phyloP scores from a whole-genome alignment of 2,113 vertebrate species.

The Coryphaenoides rupestris region DNA sequence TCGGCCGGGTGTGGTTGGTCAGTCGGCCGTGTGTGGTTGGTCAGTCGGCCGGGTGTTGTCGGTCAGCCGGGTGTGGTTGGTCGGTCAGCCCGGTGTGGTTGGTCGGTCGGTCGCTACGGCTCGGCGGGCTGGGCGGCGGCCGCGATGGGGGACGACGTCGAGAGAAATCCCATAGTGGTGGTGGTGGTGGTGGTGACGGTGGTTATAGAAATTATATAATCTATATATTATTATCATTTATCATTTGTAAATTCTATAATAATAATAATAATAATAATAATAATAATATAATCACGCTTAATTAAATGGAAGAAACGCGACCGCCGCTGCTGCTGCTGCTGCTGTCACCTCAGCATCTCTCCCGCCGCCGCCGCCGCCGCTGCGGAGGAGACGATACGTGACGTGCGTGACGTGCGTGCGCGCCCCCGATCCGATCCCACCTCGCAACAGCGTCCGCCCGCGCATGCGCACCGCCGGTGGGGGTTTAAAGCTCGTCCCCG shows the following conservation, averaged over 20 bases:
- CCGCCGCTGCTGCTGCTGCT: too few species aligned
- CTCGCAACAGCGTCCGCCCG: slow-evolving; percentile 73
- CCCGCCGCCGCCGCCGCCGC: slow-evolving; percentile 47
- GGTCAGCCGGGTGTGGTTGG: too few species aligned
- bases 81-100: slow-evolving; percentile 77
- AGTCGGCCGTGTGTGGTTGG: too few species aligned
- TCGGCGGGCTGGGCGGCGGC: slow-evolving; percentile 46
- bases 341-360: slow-evolving; percentile 74
- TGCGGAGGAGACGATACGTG: slow-evolving; percentile 78
- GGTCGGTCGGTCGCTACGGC: too few species aligned
- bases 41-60: too few species aligned
- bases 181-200: slow-evolving; percentile 12
- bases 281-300: too few species aligned
- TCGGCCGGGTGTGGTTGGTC: too few species aligned
- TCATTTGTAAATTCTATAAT: too few species aligned
- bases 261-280: too few species aligned
- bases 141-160: slow-evolving; percentile 22
- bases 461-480: not conserved
- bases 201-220: too few species aligned
- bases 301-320: too few species aligned
- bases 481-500: slow-evolving; percentile 44
- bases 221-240: too few species aligned
- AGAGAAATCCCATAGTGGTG: slow-evolving; percentile 46
- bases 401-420: slow-evolving; percentile 70
- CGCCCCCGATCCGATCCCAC: slow-evolving; percentile 63